These are phyloP conservation scores for Phortica variegata DNA, from an alignment of 1,140 invertebrate species.

Conservation along the genomic window DNA sequence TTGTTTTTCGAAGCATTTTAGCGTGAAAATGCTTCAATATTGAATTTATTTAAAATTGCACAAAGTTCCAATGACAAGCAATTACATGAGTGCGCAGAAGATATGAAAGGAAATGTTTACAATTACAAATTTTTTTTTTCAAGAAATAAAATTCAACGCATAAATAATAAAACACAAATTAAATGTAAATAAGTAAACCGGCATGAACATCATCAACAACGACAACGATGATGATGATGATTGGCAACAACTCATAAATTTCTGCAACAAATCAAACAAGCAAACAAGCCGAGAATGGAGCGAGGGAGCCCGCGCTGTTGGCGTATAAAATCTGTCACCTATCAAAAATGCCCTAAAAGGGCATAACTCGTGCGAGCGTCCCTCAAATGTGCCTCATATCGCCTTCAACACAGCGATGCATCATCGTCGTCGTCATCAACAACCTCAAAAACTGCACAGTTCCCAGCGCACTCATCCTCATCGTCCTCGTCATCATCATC, in stretches of 20 bases:
- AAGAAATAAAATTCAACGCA: slow-evolving; percentile 24
- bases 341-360: slow-evolving; percentile 56
- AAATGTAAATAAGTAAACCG: slow-evolving; percentile 37
- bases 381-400: too few species aligned
- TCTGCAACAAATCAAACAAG: slow-evolving; percentile 30
- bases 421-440: background rate
- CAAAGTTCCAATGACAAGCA: slow-evolving; percentile 36
- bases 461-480: background rate
- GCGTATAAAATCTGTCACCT: slow-evolving; percentile 53
- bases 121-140: slow-evolving; percentile 34
- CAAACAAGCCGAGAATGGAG: slow-evolving; percentile 5
- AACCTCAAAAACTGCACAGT: background rate
- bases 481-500: background rate
- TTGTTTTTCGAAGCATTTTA: slow-evolving; percentile 56
- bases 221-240: slow-evolving; percentile 7
- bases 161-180: slow-evolving; percentile 44
- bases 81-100: slow-evolving; percentile 29
- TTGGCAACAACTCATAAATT: slow-evolving; percentile 47
- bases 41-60: slow-evolving; percentile 56
- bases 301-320: too few species aligned
- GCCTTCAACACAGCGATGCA: too few species aligned
- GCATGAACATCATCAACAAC: slow-evolving; percentile 19
- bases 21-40: slow-evolving; percentile 57
- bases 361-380: slow-evolving; percentile 31
- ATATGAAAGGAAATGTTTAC: slow-evolving; percentile 8